A percentile compares a stretch with the other conserved stretches of the same genome.
Conservation (phyloP, 2,888 invertebrate species). For the Acleris sparsana region DNA sequence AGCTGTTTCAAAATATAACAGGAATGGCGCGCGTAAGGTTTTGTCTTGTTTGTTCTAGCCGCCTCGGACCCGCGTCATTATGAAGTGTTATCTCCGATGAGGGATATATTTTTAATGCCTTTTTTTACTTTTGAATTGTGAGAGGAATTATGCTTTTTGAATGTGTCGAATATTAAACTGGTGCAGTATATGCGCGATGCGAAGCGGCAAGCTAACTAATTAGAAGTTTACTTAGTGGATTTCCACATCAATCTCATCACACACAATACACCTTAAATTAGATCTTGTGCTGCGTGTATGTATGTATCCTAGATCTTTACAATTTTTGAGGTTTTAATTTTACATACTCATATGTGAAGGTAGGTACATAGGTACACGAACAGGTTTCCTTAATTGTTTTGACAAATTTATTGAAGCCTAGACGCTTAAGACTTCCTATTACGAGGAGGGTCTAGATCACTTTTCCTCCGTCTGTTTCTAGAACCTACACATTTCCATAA, state of each 20-base stretch:
- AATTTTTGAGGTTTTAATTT: too few relatives aligned
- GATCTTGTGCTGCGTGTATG: too few relatives aligned
- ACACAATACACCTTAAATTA: too few relatives aligned
- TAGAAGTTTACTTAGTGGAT: background rate
- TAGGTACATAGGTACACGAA: too few relatives aligned
- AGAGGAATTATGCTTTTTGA: slow-evolving; percentile 80
- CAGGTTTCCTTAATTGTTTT: too few relatives aligned
- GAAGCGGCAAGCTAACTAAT: background rate
- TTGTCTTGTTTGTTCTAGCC: slow-evolving; percentile 78
- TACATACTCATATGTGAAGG: too few relatives aligned
- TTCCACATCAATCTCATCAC: background rate
- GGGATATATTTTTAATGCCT: slow-evolving; percentile 77
- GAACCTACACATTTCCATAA: too few relatives aligned
- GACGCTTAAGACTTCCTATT: too few relatives aligned
- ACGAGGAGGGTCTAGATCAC: too few relatives aligned
- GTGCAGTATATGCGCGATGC: slow-evolving; percentile 53
- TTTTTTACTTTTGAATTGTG: slow-evolving; percentile 64
- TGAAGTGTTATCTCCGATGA: slow-evolving; percentile 79
- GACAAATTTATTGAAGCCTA: too few relatives aligned
- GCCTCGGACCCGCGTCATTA: slow-evolving; percentile 81
- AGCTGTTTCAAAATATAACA: background rate
- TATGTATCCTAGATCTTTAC: too few relatives aligned
- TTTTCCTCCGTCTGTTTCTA: too few relatives aligned
- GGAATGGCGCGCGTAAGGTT: slow-evolving; percentile 59
- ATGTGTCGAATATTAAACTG: slow-evolving; percentile 67